Percentiles rank a stretch among this genome's conserved stretches.
Conservation (phyloP, 2,888 invertebrate genomes). For the Clusia tigrina region DNA sequence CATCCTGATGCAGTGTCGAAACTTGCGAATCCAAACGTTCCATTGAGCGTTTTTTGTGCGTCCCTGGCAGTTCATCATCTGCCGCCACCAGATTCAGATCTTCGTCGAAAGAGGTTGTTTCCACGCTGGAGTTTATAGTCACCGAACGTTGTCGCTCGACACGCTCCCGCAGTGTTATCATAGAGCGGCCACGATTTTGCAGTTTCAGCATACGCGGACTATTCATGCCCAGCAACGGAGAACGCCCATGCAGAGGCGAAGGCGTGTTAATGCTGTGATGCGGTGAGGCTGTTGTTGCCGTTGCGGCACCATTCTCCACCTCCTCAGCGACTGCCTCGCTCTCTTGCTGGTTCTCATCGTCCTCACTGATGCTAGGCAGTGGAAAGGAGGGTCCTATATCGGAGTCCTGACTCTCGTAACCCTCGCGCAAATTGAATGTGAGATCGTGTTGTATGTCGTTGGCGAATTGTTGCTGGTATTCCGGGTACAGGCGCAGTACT, state of each 20-base stretch:
- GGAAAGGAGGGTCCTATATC: constrained; percentile 67
- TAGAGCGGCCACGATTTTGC: constrained; percentile 64
- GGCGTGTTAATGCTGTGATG: constrained; percentile 54
- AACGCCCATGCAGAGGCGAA: constrained; percentile 50
- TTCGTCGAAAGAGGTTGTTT: constrained; percentile 67
- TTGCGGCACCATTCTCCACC: constrained; percentile 82
- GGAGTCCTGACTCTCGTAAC: constrained; percentile 82
- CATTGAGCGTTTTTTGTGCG: constrained; percentile 64
- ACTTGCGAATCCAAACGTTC: constrained; percentile 85
- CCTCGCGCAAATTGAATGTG: constrained; percentile 92
- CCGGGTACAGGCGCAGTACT: constrained; percentile 88
- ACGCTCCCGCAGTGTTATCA: constrained; percentile 70
- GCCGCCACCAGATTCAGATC: constrained; percentile 68
- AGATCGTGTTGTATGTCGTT: constrained; percentile 95
- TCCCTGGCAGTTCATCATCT: constrained; percentile 29
- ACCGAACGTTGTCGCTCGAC: constrained; percentile 75
- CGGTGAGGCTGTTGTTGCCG: constrained; percentile 70
- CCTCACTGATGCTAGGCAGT: constrained; percentile 93
- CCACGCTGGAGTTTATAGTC: constrained; percentile 64
- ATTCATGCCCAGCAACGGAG: constrained; percentile 53
- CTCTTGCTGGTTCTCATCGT: constrained; percentile 89
- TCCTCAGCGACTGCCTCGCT: constrained; percentile 85
- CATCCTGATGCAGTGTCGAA: constrained; percentile 83
- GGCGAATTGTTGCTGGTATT: constrained; percentile 93
- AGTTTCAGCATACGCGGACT: constrained; percentile 56